Evolutionary conservation across 2,888 invertebrate genomes (phyloP), one percentile per base, ranked within the genome.

Genomic region (Plebejus argus): DNA sequence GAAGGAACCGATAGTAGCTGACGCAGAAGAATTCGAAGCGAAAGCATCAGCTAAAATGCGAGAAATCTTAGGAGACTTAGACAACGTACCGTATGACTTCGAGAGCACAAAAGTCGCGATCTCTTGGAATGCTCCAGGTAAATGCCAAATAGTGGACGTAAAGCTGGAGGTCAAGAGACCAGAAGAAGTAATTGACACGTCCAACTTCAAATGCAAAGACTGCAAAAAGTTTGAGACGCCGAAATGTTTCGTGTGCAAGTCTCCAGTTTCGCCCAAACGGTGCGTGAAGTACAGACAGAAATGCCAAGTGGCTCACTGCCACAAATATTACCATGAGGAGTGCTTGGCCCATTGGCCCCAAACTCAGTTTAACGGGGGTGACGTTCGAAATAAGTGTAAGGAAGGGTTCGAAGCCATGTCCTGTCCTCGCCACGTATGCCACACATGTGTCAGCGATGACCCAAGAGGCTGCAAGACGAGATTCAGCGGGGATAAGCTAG

Each of bases 361-460:
- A 84, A 96, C 96, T 0, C 96, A 95, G 82, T 95, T 96, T 78
- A 90, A 87, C 75, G 85, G 90, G 0, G 91, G 91, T 33, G 94
- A 94, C 12, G 89, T 92, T 0, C 91, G 88, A 53, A 89, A 88
- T 61, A 91, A 89, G 74, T 85, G 88, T 0, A 88, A 85, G 76
- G 90, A 90, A 53, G 85, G 85, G 58, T 87, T 94, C 1, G 95
- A 95, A 82, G 91, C 95, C 0, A 90, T 97, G 8, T 95, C 95
- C 0, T 98, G 98, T 86, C 98, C 98, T 0, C 95, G 96, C 77
- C 98, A 98, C 84, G 95, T 96, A 0, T 98, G 98, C 83, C 98
- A 98, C 85, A 98, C 97, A 0, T 98, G 98, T 85, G 96, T 96
- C 23, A 97, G 97, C 0, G 97, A 97, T 82, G 96, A 97, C 86